These are phyloP conservation scores for Brachycybe producta DNA, from an alignment of 2,888 invertebrate genomes.

Conservation along the genomic window DNA sequence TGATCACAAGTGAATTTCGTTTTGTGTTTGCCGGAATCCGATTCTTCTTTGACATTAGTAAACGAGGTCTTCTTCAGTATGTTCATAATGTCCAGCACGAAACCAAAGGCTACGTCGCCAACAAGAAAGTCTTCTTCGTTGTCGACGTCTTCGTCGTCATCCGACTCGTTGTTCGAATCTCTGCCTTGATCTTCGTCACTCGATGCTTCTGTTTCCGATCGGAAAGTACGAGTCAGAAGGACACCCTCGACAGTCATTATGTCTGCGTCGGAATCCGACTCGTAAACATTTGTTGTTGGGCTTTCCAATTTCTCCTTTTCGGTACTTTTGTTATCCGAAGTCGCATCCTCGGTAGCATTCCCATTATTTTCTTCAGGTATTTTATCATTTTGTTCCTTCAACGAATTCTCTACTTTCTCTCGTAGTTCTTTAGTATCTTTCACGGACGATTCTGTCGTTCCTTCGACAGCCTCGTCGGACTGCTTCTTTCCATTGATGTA, in stretches of 20 bases:
- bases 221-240: slow-evolving; percentile 12
- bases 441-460: too few species aligned
- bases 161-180: not conserved
- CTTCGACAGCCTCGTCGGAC: too few species aligned
- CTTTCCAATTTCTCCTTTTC: not conserved
- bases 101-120: not conserved
- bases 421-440: not conserved
- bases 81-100: slow-evolving; percentile 6
- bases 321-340: not conserved
- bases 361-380: not conserved
- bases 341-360: not conserved
- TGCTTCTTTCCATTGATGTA: not conserved
- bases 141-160: slow-evolving; percentile 6
- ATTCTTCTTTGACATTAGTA: not conserved
- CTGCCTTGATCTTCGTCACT: slow-evolving; percentile 4
- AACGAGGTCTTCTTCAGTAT: not conserved
- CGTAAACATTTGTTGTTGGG: not conserved
- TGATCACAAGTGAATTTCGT: slow-evolving; percentile 3
- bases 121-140: slow-evolving; percentile 5
- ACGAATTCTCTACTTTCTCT: not conserved
- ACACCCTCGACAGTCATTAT: slow-evolving; percentile 17
- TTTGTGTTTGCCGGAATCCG: not conserved
- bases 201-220: slow-evolving; percentile 10
- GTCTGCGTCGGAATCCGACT: not conserved
- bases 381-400: not conserved